Evolutionary conservation across 2,113 vertebrate genomes (phyloP), one percentile per base, ranked within the genome.

Genomic region (Boulengeromyrus knoepffleri): DNA sequence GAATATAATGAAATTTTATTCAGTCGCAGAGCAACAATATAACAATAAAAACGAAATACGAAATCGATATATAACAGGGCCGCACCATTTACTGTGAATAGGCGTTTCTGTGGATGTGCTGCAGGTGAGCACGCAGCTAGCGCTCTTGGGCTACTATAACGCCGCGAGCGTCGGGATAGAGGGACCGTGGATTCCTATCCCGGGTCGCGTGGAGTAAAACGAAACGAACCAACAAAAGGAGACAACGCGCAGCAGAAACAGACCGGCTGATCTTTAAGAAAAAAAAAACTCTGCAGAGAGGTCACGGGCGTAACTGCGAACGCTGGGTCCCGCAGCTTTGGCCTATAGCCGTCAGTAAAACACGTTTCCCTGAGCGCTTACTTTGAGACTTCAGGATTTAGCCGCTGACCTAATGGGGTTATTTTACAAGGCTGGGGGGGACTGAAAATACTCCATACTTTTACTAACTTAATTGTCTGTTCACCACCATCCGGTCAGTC

Each of bases 1-100:
- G 95, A 94, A 95, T 92, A 91, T 94, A 96, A 94, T 96, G 94
- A 95, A 96, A 96, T 96, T 95, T 95, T 94, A 96, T 94, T 95
- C 92, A 92, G 91, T 91, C 92, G 93, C 93, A 94, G 93, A 94
- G 94, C 93, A 95, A 96, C 92, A 94, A 93, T 93, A 92, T 90
- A 91, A 95, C 92, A 94, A 94, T 95, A 95, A 94, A 94, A 90
- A 47, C 84, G 89, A 86, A 92, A 94, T 24, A 84, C 70, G 93
- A 93, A 94, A 94, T 95, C 94, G 52, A 96, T 96, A 93, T 66
- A 91, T 93, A 94, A 92, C 93, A 93, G 93, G 92, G 93, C 92
- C 92, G 91, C 92, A 93, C 91, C 92, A 92, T 94, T 91, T 95
- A 93, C 94, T 91, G 93, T 92, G 92, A 93, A 93, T 93, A 92